Base-by-base conservation (phyloP, 1,140 invertebrate species). In the Drosophila micromelanica region DNA sequence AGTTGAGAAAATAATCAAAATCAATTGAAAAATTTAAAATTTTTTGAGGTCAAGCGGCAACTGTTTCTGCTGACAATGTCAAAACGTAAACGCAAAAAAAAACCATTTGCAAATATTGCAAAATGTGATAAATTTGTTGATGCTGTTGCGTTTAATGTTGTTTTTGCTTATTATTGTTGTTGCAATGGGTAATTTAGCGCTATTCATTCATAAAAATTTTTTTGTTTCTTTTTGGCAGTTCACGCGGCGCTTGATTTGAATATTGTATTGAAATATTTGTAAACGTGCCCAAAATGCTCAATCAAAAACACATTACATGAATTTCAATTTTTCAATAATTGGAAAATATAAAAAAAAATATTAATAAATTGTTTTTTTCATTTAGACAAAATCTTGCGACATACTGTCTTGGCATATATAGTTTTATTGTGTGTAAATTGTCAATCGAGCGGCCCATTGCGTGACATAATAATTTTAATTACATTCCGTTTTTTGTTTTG, bases 381-480 rank as follows among this genome's bases (percentile, higher is more conserved):
- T 42, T 42, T 52, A 52, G 61, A 40, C 43, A 62, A 43, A 35
- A 27, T 13, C 23, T 82, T 80, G 68, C 76, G 67, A 71, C 82
- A 84, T 61, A 2, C 5, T 32, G 43, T 40, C 30, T 63, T 52
- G 43, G 45, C 35, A 3, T 23, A 49, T 59, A 56, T 27, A 15
- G 40, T 54, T 57, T 37, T 56, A 7, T 35, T 35, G 32, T 35
- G 32, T 35, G 46, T 56, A 61, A 61, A 43, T 72, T 76, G 69
- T 59, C 46, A 68, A 72, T 64, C 42, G 62, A 49, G 27, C 35
- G 45, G 12, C 48, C 37, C 55, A 84, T 62, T 82, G 74, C 71
- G 82, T 87, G 82, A 87, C 81, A 87, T 82, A 78, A 82, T 82
- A 78, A 76, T 86, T 77, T 85, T 81, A 85, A 87, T 87, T 81